Evolutionary conservation across 2,113 vertebrate genomes (phyloP).

Genomic region (Misgurnus anguillicaudatus): DNA sequence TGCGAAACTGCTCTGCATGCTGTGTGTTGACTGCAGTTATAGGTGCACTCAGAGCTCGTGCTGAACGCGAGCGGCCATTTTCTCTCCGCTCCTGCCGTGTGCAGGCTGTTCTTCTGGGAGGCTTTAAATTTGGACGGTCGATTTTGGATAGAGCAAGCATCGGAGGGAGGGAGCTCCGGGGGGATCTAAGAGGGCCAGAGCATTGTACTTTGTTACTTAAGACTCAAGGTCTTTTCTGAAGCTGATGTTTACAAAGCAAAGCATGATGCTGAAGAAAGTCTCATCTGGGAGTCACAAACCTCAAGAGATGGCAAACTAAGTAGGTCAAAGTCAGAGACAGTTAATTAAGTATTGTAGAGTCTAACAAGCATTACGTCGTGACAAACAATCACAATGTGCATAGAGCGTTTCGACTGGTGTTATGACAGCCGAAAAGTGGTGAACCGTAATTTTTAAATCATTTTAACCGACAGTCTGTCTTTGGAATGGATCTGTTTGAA

Average conservation of each 20-base stretch:
- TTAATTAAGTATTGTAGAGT: slow-evolving; percentile 39
- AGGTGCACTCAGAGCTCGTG: slow-evolving; percentile 39
- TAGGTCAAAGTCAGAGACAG: slow-evolving; percentile 32
- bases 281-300: slow-evolving; percentile 27
- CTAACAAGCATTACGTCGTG: slow-evolving; percentile 7
- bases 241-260: slow-evolving; percentile 15
- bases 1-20: slow-evolving; percentile 55
- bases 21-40: neutral
- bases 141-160: slow-evolving; percentile 14
- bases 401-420: slow-evolving; percentile 2
- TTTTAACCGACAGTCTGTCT: neutral
- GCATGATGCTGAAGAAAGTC: slow-evolving; percentile 5
- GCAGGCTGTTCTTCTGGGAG: neutral
- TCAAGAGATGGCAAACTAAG: slow-evolving; percentile 22
- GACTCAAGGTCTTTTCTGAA: slow-evolving; percentile 19
- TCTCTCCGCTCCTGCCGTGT: slow-evolving; percentile 34
- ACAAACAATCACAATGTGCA: slow-evolving; percentile 17
- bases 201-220: slow-evolving; percentile 37
- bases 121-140: slow-evolving; percentile 38
- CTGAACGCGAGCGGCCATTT: slow-evolving; percentile 47
- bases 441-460: slow-evolving; percentile 16
- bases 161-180: slow-evolving; percentile 1
- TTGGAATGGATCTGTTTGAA: slow-evolving; percentile 1
- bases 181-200: neutral
- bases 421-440: slow-evolving; percentile 51